Evolutionary conservation across 2,797 vertebrate species (phyloP).

Genomic region (Linurgus olivaceus): DNA sequence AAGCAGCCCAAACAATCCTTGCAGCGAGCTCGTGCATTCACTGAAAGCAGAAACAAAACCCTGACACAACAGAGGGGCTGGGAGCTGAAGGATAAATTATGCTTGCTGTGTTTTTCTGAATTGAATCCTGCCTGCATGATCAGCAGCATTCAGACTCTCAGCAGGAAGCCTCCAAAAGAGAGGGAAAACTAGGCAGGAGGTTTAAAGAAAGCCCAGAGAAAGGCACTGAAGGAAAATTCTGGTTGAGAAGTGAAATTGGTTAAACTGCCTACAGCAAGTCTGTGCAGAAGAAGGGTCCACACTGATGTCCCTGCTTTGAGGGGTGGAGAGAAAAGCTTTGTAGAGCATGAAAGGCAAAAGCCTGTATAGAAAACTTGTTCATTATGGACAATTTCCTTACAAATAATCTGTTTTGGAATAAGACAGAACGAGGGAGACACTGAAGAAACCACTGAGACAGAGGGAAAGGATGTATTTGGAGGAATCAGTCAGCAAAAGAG

Average conservation of each 20-base stretch:
- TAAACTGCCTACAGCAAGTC: neutral
- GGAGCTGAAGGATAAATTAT: slow-evolving; percentile 37
- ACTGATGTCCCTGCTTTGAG: neutral
- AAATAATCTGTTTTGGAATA: neutral
- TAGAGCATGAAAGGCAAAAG: neutral
- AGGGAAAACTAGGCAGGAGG: neutral
- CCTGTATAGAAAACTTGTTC: neutral
- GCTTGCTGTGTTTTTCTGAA: slow-evolving; percentile 41
- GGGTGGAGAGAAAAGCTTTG: neutral
- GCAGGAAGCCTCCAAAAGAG: slow-evolving; percentile 33
- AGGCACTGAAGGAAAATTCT: slow-evolving; percentile 15
- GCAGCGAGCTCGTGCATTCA: neutral
- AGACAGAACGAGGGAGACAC: neutral
- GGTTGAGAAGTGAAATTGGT: slow-evolving; percentile 11
- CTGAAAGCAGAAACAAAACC: slow-evolving; percentile 10
- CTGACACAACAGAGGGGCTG: neutral
- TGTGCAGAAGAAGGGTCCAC: neutral
- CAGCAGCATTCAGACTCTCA: slow-evolving; percentile 41
- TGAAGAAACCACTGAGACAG: neutral
- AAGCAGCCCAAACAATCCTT: neutral
- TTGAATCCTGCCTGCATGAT: slow-evolving; percentile 22
- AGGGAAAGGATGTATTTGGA: neutral
- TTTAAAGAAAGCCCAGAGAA: slow-evolving; percentile 18
- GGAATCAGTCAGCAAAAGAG: neutral
- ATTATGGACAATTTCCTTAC: neutral